Evolutionary conservation across 1,140 invertebrate species (phyloP), one percentile per base, ranked within the genome.

Genomic region (Caenorhabditis latens): DNA sequence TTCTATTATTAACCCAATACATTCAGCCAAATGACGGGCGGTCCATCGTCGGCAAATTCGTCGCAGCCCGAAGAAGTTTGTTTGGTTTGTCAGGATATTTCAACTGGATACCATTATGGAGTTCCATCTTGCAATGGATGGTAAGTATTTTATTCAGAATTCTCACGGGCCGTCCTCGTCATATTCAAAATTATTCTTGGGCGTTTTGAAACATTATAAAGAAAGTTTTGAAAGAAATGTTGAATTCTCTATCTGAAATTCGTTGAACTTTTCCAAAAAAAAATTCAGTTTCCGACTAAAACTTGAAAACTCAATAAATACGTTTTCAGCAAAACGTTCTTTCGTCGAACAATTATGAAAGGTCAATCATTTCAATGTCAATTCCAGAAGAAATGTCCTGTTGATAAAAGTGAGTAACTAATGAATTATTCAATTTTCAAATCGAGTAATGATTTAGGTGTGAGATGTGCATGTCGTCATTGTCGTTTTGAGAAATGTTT

Each of bases 81-180:
- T 55, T 63, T 91, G 21, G 91, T 91, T 21, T 92, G 91, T 82
- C 90, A 91, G 50, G 91, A 92, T 83, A 86, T 87, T 21, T 88
- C 87, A 19, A 92, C 91, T 11, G 91, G 91, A 42, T 92, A 90
- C 79, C 91, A 92, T 71, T 92, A 92, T 86, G 92, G 92, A 7
- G 91, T 92, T 13, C 91, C 91, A 4, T 90, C 89, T 24, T 92
- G 91, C 65, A 92, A 92, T 83, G 91, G 91, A 85, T 92, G 91
- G 88, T 90, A 57, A 67, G 75, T 85, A 58, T n/a, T 50, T 32
- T 32, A 32, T 32, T 2, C 32, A 32, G 32, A 32, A 0, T 32
- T 32, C 1, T 32, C 32, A 32, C 32, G 32, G 32, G 32, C 32
- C 32, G 32, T 0, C 1, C 32, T 32, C 32, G 32, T 2, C 32